These are phyloP conservation scores for Drosophila glabriapex DNA, from an alignment of 2,888 invertebrate species.

Conservation along the genomic window DNA sequence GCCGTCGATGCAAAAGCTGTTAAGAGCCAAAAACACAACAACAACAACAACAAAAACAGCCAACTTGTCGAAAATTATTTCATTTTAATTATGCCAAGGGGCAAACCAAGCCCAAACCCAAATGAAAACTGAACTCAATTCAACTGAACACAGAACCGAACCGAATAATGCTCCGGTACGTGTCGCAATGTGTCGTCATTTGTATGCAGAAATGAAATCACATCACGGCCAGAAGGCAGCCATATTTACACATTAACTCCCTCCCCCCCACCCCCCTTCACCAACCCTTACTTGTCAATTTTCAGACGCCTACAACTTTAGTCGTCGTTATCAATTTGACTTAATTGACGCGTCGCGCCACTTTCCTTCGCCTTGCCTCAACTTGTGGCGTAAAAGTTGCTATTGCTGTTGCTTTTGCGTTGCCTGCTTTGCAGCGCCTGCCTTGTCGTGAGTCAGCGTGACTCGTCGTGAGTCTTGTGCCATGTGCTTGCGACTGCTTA, in stretches of 20 bases:
- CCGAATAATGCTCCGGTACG: conserved; percentile 55
- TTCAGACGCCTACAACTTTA: conserved; percentile 63
- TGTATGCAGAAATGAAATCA: conserved; percentile 78
- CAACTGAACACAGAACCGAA: conserved; percentile 9
- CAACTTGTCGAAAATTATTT: conserved; percentile 80
- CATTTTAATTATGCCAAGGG: conserved; percentile 80
- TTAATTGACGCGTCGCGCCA: conserved; percentile 58
- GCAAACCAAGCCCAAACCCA: conserved; percentile 21
- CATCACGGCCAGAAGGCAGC: conserved; percentile 60
- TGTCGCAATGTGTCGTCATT: conserved; percentile 74
- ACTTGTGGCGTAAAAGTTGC: conserved; percentile 32
- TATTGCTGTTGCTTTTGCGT: conserved; percentile 13
- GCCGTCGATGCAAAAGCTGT: conserved; percentile 57
- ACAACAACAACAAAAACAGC: conserved; percentile 26
- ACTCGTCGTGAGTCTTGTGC: conserved; percentile 26
- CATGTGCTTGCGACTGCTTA: conserved; percentile 45
- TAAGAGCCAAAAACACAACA: conserved; percentile 27
- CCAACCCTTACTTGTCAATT: neutral
- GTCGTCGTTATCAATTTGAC: conserved; percentile 81
- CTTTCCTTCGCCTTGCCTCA: conserved; percentile 12
- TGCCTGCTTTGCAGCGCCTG: neutral
- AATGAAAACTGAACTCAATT: conserved; percentile 7
- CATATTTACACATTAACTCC: conserved; percentile 20
- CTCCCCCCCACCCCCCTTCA: neutral
- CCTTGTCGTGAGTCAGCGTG: conserved; percentile 19